Percentiles rank a stretch among this genome's conserved stretches.
These are phyloP conservation scores for Eptesicus fuscus DNA, from an alignment of 2,113 vertebrate species.

Conservation along the genomic window DNA sequence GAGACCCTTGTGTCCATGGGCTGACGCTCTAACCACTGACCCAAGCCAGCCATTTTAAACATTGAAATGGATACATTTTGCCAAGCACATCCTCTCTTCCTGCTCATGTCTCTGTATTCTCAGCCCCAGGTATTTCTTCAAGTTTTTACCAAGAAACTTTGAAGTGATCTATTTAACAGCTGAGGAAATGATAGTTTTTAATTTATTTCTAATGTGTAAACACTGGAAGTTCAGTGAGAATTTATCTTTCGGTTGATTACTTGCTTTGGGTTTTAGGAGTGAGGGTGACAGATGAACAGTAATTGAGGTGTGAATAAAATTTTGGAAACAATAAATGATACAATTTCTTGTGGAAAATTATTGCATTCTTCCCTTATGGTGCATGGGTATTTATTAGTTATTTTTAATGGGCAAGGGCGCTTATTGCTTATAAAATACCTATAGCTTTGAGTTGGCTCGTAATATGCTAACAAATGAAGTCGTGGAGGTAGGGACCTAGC, in stretches of 20 bases:
- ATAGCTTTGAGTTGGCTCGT: neutral
- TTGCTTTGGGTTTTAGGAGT: conserved; percentile 43
- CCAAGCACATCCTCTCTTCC: neutral
- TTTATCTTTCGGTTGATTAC: conserved; percentile 50
- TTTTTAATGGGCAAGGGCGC: conserved; percentile 14
- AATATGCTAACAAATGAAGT: neutral
- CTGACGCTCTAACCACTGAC: no score
- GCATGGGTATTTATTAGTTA: neutral
- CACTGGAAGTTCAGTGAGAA: conserved; percentile 42
- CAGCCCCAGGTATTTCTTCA: neutral
- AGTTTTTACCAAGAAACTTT: conserved; percentile 30
- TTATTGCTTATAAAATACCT: neutral
- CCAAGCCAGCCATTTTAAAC: neutral
- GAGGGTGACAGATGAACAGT: conserved; percentile 65
- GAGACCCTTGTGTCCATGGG: no score
- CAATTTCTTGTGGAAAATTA: conserved; percentile 47
- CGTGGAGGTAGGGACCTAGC: neutral
- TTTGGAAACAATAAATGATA: conserved; percentile 63
- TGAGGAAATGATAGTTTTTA: conserved; percentile 24
- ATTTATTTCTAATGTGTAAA: conserved; percentile 42
- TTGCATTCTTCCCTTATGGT: conserved; percentile 33
- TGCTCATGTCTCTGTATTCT: neutral
- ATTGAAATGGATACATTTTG: neutral
- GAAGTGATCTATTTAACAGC: neutral
- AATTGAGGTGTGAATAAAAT: conserved; percentile 65